A percentile compares a stretch with the other conserved stretches of the same genome.
phyloP scores from a whole-genome alignment of 2,113 vertebrate genomes.

The Neogale vison region DNA sequence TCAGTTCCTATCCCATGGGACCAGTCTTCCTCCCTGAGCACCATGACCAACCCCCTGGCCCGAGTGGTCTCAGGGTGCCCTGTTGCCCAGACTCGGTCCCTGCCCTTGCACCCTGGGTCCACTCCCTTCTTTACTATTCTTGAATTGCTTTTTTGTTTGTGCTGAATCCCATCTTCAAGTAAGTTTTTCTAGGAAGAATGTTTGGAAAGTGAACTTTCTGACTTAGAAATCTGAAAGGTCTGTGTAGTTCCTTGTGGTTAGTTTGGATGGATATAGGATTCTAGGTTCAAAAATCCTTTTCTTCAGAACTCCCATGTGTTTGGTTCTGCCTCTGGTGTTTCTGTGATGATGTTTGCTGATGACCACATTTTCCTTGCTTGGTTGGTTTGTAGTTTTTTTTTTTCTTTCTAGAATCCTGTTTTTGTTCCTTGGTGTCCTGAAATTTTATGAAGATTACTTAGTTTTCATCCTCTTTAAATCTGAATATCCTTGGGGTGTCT shows the following conservation, averaged over 20 bases:
- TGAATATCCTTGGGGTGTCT: neutral
- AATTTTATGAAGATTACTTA: neutral
- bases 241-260: neutral
- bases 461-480: neutral
- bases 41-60: neutral
- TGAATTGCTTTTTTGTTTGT: neutral
- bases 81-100: neutral
- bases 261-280: neutral
- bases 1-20: neutral
- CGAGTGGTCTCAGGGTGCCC: neutral
- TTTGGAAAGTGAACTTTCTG: neutral
- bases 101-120: neutral
- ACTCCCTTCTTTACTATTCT: neutral
- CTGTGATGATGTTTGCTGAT: neutral
- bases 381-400: neutral
- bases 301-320: neutral
- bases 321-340: neutral
- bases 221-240: neutral
- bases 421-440: neutral
- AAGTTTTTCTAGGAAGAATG: neutral
- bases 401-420: neutral
- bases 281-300: neutral
- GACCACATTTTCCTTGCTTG: neutral
- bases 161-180: neutral
- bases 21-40: neutral